Evolutionary conservation across 2,888 invertebrate species (phyloP).

Genomic region (Thumatha senex): DNA sequence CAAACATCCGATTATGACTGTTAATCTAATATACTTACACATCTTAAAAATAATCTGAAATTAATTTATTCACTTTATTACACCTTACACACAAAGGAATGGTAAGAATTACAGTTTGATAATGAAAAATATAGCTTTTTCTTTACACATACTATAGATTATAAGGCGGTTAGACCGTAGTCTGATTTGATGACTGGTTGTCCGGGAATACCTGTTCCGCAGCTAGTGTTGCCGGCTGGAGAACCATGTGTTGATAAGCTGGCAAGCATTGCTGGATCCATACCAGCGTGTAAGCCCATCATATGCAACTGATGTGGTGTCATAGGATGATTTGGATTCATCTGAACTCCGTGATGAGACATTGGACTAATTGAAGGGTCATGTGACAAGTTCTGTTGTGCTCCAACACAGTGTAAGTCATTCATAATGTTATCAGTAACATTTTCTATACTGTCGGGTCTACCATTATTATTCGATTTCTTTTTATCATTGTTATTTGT

Average conservation of each 20-base stretch:
- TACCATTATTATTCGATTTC: conserved; percentile 78
- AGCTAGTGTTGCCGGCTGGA: conserved; percentile 78
- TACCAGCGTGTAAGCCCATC: conserved; percentile 75
- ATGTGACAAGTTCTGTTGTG: conserved; percentile 74
- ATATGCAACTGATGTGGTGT: conserved; percentile 79
- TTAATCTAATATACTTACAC: conserved; percentile 73
- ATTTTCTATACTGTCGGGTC: conserved; percentile 86
- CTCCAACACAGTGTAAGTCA: conserved; percentile 84
- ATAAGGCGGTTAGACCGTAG: conserved; percentile 92
- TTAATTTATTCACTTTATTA: conserved; percentile 74
- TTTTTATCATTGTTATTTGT: conserved; percentile 82
- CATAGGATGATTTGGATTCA: conserved; percentile 81
- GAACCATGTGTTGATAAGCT: conserved; percentile 80
- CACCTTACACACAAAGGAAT: conserved; percentile 79
- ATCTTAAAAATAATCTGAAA: conserved; percentile 64
- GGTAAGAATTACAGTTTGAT: conserved; percentile 72
- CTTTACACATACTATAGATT: conserved; percentile 74
- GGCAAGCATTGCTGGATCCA: conserved; percentile 79
- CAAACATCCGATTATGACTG: conserved; percentile 79
- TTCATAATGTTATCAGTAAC: conserved; percentile 85
- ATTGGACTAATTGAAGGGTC: conserved; percentile 80
- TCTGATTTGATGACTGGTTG: conserved; percentile 91
- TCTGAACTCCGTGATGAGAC: conserved; percentile 72
- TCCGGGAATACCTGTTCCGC: conserved; percentile 71
- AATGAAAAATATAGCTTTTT: conserved; percentile 77